Conservation (phyloP, 2,113 vertebrate genomes). For the Hippocampus zosterae region DNA sequence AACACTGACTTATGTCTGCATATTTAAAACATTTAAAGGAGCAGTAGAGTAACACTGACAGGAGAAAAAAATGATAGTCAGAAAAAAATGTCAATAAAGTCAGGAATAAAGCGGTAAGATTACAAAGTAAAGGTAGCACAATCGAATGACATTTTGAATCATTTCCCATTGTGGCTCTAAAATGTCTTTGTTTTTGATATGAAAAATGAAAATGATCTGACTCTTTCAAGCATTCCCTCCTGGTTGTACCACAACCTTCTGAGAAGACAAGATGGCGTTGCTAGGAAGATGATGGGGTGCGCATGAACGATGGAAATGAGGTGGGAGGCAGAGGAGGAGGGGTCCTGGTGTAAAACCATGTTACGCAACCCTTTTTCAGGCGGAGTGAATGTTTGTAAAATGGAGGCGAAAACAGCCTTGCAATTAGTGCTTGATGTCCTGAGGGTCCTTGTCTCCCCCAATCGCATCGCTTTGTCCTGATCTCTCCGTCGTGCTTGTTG, state of each 20-base stretch:
- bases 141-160: not conserved
- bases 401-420: slow-evolving; percentile 59
- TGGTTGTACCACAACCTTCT: slow-evolving; percentile 11
- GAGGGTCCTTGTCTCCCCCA: slow-evolving; percentile 66
- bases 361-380: slow-evolving; percentile 69
- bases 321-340: slow-evolving; percentile 41
- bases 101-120: slow-evolving; percentile 1
- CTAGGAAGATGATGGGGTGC: slow-evolving; percentile 32
- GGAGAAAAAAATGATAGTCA: slow-evolving; percentile 7
- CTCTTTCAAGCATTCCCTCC: not conserved
- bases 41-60: not conserved
- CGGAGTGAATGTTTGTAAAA: slow-evolving; percentile 65
- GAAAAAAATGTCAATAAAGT: slow-evolving; percentile 36
- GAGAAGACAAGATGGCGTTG: slow-evolving; percentile 45
- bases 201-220: slow-evolving; percentile 5
- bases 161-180: too few species aligned
- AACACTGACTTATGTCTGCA: slow-evolving; percentile 54
- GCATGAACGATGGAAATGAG: slow-evolving; percentile 45
- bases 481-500: slow-evolving; percentile 58
- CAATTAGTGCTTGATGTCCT: slow-evolving; percentile 66
- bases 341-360: slow-evolving; percentile 57
- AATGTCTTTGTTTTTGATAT: not conserved
- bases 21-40: slow-evolving; percentile 59
- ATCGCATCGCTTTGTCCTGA: slow-evolving; percentile 58
- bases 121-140: not conserved